phyloP scores from a whole-genome alignment of 2,113 vertebrate species.

The Corythornis cristatus region DNA sequence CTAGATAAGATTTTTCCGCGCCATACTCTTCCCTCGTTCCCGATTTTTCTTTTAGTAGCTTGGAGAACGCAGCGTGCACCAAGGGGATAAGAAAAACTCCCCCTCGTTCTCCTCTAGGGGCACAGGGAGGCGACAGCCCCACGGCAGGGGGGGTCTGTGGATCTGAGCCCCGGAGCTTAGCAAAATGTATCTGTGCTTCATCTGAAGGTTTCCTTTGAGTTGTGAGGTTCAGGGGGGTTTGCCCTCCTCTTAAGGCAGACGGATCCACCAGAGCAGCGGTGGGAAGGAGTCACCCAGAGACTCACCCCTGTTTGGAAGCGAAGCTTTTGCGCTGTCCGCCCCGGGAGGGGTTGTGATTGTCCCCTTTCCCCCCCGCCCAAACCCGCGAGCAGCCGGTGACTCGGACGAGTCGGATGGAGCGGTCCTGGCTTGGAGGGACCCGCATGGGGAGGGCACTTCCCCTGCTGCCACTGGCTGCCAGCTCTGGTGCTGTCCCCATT shows the following conservation, averaged over 20 bases:
- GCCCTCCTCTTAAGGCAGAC: background rate
- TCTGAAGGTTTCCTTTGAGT: constrained; percentile 13
- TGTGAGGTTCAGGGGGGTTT: background rate
- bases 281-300: background rate
- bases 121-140: fast-evolving
- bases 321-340: background rate
- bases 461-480: constrained; percentile 27
- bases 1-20: too few species aligned
- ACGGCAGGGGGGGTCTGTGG: background rate
- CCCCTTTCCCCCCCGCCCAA: constrained; percentile 46
- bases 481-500: constrained; percentile 46
- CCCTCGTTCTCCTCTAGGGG: background rate
- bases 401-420: constrained; percentile 42
- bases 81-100: too few species aligned
- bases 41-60: too few species aligned
- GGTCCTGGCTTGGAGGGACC: constrained; percentile 55
- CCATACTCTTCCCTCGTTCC: too few species aligned
- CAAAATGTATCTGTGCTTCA: constrained; percentile 21
- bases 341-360: constrained; percentile 24
- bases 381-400: constrained; percentile 4
- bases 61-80: too few species aligned
- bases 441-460: constrained; percentile 24
- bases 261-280: background rate
- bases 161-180: constrained; percentile 32
- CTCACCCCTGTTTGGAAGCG: background rate